A percentile compares a stretch with the other conserved stretches of the same genome.
These are phyloP conservation scores for Callorhinus ursinus DNA, from an alignment of 2,113 vertebrate species.

Conservation along the genomic window DNA sequence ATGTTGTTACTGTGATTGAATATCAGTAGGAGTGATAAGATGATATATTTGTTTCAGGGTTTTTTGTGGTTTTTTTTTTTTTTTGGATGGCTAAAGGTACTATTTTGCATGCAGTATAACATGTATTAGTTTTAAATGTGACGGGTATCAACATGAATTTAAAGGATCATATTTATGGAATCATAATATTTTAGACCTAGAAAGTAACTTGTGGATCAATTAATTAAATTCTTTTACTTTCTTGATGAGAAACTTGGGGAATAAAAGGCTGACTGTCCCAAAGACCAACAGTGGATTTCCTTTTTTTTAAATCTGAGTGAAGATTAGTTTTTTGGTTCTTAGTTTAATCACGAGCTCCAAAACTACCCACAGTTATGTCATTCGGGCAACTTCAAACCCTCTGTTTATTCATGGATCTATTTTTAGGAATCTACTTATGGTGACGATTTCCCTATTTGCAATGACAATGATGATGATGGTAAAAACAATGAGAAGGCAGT, in stretches of 20 bases:
- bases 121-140: not conserved
- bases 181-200: not conserved
- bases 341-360: not conserved
- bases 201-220: not conserved
- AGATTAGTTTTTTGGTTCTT: conserved; percentile 10
- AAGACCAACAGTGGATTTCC: not conserved
- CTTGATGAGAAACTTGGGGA: not conserved
- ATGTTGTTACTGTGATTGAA: not conserved
- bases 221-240: not conserved
- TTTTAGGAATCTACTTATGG: conserved; percentile 40
- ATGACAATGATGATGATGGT: not conserved
- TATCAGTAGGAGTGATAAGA: not conserved
- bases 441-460: conserved; percentile 43
- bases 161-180: not conserved
- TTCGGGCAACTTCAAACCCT: not conserved
- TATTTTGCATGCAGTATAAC: not conserved
- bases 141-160: not conserved
- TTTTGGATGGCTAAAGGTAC: not conserved
- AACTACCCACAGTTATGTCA: not conserved
- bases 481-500: not conserved
- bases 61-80: not conserved
- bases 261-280: not conserved
- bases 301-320: conserved; percentile 40
- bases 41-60: conserved; percentile 16
- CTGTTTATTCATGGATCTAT: conserved; percentile 24